A percentile compares a stretch with the other conserved stretches of the same genome.
phyloP scores from a whole-genome alignment of 2,888 invertebrate genomes.

The Hypselothyrea guttata region DNA sequence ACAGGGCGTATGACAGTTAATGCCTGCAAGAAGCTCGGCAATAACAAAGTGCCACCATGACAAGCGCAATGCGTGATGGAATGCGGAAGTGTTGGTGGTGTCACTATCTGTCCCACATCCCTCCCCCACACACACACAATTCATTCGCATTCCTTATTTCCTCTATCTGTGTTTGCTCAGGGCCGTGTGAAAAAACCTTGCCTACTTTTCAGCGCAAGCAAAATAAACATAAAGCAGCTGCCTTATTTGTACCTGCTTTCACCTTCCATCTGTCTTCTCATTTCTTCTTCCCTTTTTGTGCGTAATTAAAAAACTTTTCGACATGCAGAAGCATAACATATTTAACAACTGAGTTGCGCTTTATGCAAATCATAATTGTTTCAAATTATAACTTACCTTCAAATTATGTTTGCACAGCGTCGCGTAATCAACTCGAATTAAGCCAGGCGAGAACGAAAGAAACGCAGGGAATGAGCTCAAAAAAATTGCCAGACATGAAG shows the following conservation, averaged over 20 bases:
- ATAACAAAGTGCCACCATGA: constrained; percentile 27
- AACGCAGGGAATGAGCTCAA: constrained; percentile 4
- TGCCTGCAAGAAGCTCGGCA: constrained; percentile 12
- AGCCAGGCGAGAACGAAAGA: background rate
- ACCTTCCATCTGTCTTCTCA: background rate
- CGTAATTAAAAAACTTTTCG: constrained; percentile 72
- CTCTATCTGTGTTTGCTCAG: no score
- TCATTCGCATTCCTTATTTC: constrained; percentile 11
- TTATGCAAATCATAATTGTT: constrained; percentile 69
- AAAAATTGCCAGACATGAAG: constrained; percentile 19
- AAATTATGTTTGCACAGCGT: constrained; percentile 62
- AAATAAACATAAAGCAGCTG: constrained; percentile 16
- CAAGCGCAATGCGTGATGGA: constrained; percentile 28
- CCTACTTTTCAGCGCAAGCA: constrained; percentile 32
- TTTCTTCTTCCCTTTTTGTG: constrained; percentile 2
- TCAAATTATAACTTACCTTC: constrained; percentile 49
- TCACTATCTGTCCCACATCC: no score
- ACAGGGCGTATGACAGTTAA: constrained; percentile 51
- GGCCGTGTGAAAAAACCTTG: constrained; percentile 22
- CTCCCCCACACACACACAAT: no score
- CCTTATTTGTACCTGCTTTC: background rate
- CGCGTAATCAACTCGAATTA: constrained; percentile 49
- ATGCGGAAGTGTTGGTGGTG: constrained; percentile 29
- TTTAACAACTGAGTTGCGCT: constrained; percentile 48
- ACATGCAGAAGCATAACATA: constrained; percentile 33